These are phyloP conservation scores for Latheticus oryzae DNA, from an alignment of 2,888 invertebrate genomes.

Conservation along the genomic window DNA sequence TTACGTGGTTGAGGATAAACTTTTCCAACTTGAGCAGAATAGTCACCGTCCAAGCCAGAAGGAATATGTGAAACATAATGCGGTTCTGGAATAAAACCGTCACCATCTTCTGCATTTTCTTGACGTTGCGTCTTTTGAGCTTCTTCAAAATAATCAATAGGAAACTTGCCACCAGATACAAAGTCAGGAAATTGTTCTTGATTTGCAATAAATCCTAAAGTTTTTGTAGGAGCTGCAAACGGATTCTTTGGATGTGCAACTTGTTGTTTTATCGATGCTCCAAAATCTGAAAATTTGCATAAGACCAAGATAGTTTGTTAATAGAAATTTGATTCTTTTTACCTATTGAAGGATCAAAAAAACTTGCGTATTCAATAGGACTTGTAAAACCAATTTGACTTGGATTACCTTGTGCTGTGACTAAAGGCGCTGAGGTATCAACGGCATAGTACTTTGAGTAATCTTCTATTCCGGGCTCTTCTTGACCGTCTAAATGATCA, in stretches of 20 bases:
- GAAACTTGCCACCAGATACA: conserved; percentile 18
- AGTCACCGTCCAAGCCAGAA: conserved; percentile 16
- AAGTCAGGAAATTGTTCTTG: conserved; percentile 38
- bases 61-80: conserved; percentile 59
- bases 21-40: conserved; percentile 13
- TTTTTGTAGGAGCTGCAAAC: conserved; percentile 48
- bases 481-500: conserved; percentile 50
- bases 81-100: conserved; percentile 52
- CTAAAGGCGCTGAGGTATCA: conserved; percentile 49
- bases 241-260: conserved; percentile 49
- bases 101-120: conserved; percentile 44
- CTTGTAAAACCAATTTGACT: conserved; percentile 58
- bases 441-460: conserved; percentile 61
- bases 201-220: conserved; percentile 51
- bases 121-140: conserved; percentile 52
- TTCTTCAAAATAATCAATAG: conserved; percentile 62
- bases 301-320: conserved; percentile 20
- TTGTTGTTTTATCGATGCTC: conserved; percentile 47
- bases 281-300: conserved; percentile 44
- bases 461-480: conserved; percentile 53
- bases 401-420: conserved; percentile 32
- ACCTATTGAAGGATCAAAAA: conserved; percentile 60
- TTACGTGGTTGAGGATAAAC: conserved; percentile 35
- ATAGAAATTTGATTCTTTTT: conserved; percentile 8
- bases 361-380: conserved; percentile 70